Evolutionary conservation across 2,888 invertebrate genomes (phyloP), one percentile per base, ranked within the genome.

Genomic region (Nomada hirtipes): DNA sequence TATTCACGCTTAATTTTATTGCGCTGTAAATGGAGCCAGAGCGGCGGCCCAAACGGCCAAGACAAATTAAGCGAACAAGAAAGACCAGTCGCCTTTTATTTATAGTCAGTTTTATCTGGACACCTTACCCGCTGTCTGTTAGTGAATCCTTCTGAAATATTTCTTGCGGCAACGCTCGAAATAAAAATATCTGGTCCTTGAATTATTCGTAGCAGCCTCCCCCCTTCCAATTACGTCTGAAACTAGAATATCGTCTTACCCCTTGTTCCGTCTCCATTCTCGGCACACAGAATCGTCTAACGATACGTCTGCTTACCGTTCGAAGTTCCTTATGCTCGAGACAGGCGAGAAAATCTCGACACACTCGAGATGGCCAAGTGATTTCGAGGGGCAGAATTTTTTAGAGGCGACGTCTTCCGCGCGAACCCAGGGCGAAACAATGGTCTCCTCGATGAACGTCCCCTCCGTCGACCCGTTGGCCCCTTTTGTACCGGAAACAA

Each of bases 401-500:
- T 67, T 36, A 79, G 77, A 61, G 76, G 69, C 68, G 20, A 64
- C 65, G 70, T 79, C 76, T 72, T 72, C 29, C 47, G 29, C 69
- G 55, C 64, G 82, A 65, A 20, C 52, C 23, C 29, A 7, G 13
- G 52, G 20, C 20, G 29, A 53, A 82, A 83, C 72, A 76, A 84
- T 84, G 65, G 69, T 42, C 15, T 61, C 47, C 82, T 64, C 68
- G 76, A 69, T 73, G 53, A 83, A 75, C 75, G 71, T 75, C 83
- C 72, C 50, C 68, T 55, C 53, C 44, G 70, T 60, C 69, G 72
- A 73, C 83, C 69, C 63, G 47, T 50, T 61, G 60, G 69, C 69
- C 64, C 67, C 79, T 61, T 83, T 83, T 84, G 79, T 84, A 65
- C 73, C 42, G 47, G 72, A 83, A 76, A 84, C 83, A 84, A 84